These are phyloP conservation scores for Sinocyclocheilus grahami DNA, from an alignment of 2,113 vertebrate species.

Conservation along the genomic window DNA sequence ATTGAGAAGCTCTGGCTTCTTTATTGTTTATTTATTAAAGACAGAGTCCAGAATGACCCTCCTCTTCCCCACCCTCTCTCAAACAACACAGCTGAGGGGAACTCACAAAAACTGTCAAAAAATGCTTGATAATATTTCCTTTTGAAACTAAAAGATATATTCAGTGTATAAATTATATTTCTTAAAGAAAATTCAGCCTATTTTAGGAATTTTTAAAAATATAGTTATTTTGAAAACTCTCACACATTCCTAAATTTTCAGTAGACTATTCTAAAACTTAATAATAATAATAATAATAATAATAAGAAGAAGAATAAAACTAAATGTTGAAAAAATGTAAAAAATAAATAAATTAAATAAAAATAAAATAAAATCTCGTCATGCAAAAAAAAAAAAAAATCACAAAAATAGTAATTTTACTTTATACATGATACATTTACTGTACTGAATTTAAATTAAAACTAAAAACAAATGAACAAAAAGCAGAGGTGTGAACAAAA, in stretches of 20 bases:
- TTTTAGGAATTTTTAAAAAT: neutral
- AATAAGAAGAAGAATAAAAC: too few relatives aligned
- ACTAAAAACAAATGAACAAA: neutral
- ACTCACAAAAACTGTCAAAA: neutral
- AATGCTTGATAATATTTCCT: neutral
- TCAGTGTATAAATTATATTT: neutral
- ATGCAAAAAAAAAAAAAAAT: too few relatives aligned
- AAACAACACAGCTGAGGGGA: neutral
- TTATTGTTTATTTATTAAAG: constrained; percentile 54
- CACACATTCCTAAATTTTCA: neutral
- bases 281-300: too few relatives aligned
- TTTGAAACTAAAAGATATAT: neutral
- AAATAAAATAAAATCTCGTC: too few relatives aligned
- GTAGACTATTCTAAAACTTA: neutral
- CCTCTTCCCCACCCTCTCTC: neutral
- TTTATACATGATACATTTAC: neutral
- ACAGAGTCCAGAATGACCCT: constrained; percentile 39
- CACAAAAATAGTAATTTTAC: neutral
- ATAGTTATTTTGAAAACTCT: neutral
- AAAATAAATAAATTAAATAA: too few relatives aligned
- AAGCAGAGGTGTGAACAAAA: too few relatives aligned
- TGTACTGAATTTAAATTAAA: neutral
- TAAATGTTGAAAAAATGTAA: too few relatives aligned
- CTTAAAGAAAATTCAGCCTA: neutral
- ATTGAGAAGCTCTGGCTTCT: constrained; percentile 34